Conservation (phyloP, 64 coral and sea anemone genomes). For the Dendrophyllia cribrosa region DNA sequence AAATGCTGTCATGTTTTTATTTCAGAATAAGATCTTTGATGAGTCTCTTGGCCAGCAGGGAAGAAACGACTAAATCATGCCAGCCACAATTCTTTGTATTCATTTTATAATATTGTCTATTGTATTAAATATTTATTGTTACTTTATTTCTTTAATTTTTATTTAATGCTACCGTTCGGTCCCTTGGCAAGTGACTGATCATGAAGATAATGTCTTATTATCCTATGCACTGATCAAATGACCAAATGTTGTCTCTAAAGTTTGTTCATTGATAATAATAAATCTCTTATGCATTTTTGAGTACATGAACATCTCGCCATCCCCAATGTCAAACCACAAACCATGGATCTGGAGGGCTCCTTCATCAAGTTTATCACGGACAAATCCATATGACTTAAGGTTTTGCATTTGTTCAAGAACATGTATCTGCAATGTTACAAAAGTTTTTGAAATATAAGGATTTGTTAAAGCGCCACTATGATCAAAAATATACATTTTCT, state of each 20-base stretch:
- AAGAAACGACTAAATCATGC: no score
- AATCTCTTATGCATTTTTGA: slow-evolving; percentile 55
- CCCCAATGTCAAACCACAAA: slow-evolving; percentile 66
- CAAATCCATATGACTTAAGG: slow-evolving; percentile 51
- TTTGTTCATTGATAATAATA: slow-evolving; percentile 45
- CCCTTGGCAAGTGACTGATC: background rate
- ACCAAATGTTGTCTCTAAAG: slow-evolving; percentile 22
- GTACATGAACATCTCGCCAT: slow-evolving; percentile 66
- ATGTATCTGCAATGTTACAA: slow-evolving; percentile 26
- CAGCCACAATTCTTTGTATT: no score
- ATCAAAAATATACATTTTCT: no score
- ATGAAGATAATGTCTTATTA: background rate
- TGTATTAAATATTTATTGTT: no score
- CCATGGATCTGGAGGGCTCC: slow-evolving; percentile 46
- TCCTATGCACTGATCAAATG: background rate
- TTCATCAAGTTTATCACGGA: slow-evolving; percentile 17
- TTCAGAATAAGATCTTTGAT: no score
- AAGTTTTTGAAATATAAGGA: background rate
- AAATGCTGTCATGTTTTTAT: no score
- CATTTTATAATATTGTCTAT: no score
- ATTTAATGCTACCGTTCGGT: no score
- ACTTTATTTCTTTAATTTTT: no score
- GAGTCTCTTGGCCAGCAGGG: no score
- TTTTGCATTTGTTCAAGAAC: slow-evolving; percentile 75
- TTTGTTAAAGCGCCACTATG: no score